Base-by-base conservation (phyloP, 2,113 vertebrate genomes). In the Clupea harengus region DNA sequence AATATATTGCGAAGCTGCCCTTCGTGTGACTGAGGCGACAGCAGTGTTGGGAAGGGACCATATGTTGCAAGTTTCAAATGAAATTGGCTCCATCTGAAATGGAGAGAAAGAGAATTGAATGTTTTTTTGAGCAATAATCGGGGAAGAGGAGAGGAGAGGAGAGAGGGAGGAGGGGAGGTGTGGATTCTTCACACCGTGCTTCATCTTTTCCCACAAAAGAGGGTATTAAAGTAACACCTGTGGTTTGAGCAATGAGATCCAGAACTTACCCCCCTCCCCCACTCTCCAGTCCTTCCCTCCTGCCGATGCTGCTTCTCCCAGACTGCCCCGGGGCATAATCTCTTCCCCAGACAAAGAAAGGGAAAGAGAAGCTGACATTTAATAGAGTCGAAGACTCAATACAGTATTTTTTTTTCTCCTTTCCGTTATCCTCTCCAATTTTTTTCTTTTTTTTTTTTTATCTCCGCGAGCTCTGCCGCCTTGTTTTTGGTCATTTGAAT, bases 171-270 rank as follows among this genome's bases (percentile, higher is more conserved):
- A 88, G 87, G 86, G 75, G 84, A 87, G 85, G 28, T 39, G 39
- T 39, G 83, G 64, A 44, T 32, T 87, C 86, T 88, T 28, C 87
- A 88, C 20, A 81, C 85, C 81, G 91, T 90, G 90, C 86, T 88
- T 92, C 89, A 89, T 93, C 89, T 91, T 90, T 88, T 87, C 88
- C 87, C 87, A 91, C 91, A 93, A 93, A 93, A 82, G 84, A 85
- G 87, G 91, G 90, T 91, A 93, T 94, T 94, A 93, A 94, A 94
- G 91, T 90, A 93, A 92, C 93, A 95, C 94, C 94, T 94, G 94
- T 94, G 94, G 93, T 94, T 93, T 93, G 90, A 93, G 91, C 90
- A 88, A 91, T 90, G 89, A 92, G 85, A 89, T 90, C 89, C 85
- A 91, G 87, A 89, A 89, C 87, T 88, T 25, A 45, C 80, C 86